Base-by-base conservation (phyloP, 2,113 vertebrate species). In the Mionectes macconnelli region DNA sequence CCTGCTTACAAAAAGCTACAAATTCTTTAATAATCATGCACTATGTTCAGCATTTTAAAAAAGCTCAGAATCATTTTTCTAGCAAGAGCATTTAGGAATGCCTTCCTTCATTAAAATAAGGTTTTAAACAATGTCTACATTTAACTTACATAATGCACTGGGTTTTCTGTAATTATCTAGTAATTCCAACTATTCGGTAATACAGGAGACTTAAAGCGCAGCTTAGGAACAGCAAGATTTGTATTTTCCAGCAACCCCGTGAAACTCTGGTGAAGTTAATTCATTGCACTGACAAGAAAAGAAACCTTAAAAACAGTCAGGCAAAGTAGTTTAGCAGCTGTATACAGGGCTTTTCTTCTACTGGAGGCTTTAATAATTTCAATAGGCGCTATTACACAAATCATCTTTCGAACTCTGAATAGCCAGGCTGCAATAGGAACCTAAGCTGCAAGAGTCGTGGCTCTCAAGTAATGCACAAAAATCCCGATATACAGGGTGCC, bases 111-210 rank as follows among this genome's bases (percentile, higher is more conserved):
- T 90, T 94, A 95, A 94, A 69, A 60, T 19, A 66, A 85, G 50
- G 50, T 53, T 91, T 93, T 62, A 83, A 88, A 86, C 84, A 84
- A 93, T 83, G 80, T 68, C 89, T 87, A 79, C 69, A 87, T 94
- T 96, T 93, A 90, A 91, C 75, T 93, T 66, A 59, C 79, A 83
- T 73, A 96, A 81, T 42, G 74, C 66, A 74, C 69, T n/a, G 92
- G 37, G n/a, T 88, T 91, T 88, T 78, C 82, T 57, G 81, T 76
- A 94, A 95, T 89, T 92, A 85, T 88, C 56, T 83, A 74, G 67
- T n/a, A 95, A 90, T 94, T 89, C 53, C 68, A 96, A 84, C 64
- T 74, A 96, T 93, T 96, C 42, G 27, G 49, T 95, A 93, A 93
- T 90, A 78, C 95, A 81, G 88, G 67, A 77, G 93, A 81, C 88